Conservation (phyloP, 2,888 invertebrate genomes). For the Biston betularia region DNA sequence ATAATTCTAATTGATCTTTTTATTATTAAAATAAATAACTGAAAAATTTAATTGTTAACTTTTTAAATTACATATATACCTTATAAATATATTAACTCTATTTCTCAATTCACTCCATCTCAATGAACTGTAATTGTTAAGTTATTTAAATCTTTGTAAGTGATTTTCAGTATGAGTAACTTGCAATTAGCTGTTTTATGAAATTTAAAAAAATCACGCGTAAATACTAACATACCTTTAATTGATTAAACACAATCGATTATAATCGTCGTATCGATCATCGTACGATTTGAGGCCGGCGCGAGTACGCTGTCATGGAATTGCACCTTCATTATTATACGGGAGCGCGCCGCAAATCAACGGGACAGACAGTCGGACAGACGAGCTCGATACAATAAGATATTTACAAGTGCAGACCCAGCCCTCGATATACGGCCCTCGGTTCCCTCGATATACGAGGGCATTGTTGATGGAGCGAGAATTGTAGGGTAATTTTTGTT, state of each 20-base stretch:
- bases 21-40: too few species aligned
- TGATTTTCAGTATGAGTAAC: too few species aligned
- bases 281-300: constrained; percentile 58
- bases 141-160: too few species aligned
- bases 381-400: constrained; percentile 73
- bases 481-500: constrained; percentile 63
- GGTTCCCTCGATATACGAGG: constrained; percentile 54
- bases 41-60: too few species aligned
- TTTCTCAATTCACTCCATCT: too few species aligned
- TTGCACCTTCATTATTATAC: constrained; percentile 79
- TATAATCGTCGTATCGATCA: constrained; percentile 72
- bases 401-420: constrained; percentile 69
- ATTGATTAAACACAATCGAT: constrained; percentile 64
- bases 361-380: constrained; percentile 70
- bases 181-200: too few species aligned
- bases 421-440: constrained; percentile 47
- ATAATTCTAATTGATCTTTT: too few species aligned
- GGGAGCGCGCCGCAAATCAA: constrained; percentile 76
- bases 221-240: constrained; percentile 35
- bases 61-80: too few species aligned
- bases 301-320: constrained; percentile 64
- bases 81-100: too few species aligned
- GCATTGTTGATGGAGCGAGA: constrained; percentile 52
- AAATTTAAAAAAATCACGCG: neutral
- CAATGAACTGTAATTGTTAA: too few species aligned